Evolutionary conservation across 53 echinoderm and acorn worm genomes (phyloP).

Genomic region (Arbacia lixula): DNA sequence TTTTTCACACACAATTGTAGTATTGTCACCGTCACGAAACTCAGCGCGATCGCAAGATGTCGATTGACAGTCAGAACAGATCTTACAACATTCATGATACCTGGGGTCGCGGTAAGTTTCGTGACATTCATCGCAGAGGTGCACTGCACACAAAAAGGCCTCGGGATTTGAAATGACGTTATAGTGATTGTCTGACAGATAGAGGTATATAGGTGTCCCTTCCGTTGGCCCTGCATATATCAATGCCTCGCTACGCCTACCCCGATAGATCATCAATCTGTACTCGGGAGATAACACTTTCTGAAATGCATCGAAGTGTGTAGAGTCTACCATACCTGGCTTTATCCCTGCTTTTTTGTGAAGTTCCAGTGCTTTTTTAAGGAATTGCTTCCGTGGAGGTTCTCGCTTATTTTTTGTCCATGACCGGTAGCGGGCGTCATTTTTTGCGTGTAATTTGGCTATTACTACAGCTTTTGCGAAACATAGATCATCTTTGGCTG

Average conservation of each 20-base stretch:
- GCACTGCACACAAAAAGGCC: too few species aligned
- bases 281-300: not conserved
- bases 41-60: too few species aligned
- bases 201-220: not conserved
- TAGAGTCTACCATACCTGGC: not conserved
- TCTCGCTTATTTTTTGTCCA: not conserved
- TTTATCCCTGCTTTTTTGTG: not conserved
- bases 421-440: not conserved
- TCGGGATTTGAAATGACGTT: too few species aligned
- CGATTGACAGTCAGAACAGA: too few species aligned
- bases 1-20: too few species aligned
- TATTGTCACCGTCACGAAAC: too few species aligned
- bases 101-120: too few species aligned
- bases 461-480: not conserved
- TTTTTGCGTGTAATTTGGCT: not conserved
- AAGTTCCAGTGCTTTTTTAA: not conserved
- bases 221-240: constrained; percentile 15
- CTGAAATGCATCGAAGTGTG: constrained; percentile 4
- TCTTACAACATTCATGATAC: too few species aligned
- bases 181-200: too few species aligned
- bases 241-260: not conserved
- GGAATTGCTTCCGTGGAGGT: not conserved
- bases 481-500: not conserved
- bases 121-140: too few species aligned
- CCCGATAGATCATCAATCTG: not conserved